Evolutionary conservation across 2,113 vertebrate genomes (phyloP), one percentile per base, ranked within the genome.

Genomic region (Halcyon malimbica): DNA sequence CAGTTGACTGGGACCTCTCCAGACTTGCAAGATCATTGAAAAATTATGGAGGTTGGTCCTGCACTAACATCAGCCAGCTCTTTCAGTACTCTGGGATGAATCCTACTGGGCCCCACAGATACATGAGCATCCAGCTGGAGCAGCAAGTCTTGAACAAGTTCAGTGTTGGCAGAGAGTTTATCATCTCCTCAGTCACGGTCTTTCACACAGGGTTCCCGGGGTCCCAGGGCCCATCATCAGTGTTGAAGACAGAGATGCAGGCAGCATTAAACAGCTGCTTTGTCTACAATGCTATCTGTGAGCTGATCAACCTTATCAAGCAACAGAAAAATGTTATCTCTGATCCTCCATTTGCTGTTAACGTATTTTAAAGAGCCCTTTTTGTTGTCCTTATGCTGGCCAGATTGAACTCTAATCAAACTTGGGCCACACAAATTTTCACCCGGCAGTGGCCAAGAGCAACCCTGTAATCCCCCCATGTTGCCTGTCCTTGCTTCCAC

Each of bases 151-250:
- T 2, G 1, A 54, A n/a, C 33, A 54, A 69, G 48, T 56, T 83
- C 19, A 70, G 48, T 6, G 12, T 48, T 3, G 0, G 6, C 39
- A 70, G 16, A 3, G 29, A 56, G 24, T 63, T 62, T 18, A 41
- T 54, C 41, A 63, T 16, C 11, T 9, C 8, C 10, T 11, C 25
- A 16, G 46, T 26, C 41, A 70, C 1, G 0, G 24, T 9, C 35
- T 64, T 31, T 24, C 48, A 57, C 41, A 48, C 19, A 35, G 15
- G 29, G 20, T 24, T 83, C 29, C 5, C 10, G 1, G 37, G 16
- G 16, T 35, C n/a, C 24, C 48, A 31, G 29, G 25, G 16, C 16
- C 17, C 56, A 63, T 41, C 24, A 62, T 31, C 24, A 31, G 46
- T 46, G 21, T 25, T 46, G 8, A 70, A 56, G n/a, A 16, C 24